A percentile compares a stretch with the other conserved stretches of the same genome.
Evolutionary conservation across 1,140 invertebrate genomes (phyloP).

Genomic region (Trichogramma pretiosum): DNA sequence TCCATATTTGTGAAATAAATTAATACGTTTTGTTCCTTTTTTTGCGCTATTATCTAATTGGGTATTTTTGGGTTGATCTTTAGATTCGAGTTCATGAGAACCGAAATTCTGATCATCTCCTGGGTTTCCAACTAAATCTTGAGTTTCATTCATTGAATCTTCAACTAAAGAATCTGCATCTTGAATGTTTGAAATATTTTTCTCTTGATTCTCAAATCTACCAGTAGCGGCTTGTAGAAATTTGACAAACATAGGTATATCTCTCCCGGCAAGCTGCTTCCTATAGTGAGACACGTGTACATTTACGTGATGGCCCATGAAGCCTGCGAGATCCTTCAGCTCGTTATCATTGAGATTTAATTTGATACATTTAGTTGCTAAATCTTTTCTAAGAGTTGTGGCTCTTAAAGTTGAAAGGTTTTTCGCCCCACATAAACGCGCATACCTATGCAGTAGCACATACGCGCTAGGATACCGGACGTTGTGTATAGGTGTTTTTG

Average conservation of each 20-base stretch:
- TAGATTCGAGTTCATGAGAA: no score
- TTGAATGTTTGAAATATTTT: no score
- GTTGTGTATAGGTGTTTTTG: neutral
- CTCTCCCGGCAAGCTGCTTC: conserved; percentile 1
- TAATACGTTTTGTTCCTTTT: no score
- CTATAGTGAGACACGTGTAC: conserved; percentile 12
- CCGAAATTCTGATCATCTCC: no score
- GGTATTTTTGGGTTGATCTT: no score
- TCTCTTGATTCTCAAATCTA: no score
- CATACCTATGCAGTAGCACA: conserved; percentile 4
- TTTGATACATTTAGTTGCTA: conserved; percentile 8
- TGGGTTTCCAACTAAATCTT: no score
- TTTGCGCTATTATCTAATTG: no score
- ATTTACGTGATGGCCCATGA: conserved; percentile 12
- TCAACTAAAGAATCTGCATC: no score
- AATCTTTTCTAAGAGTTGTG: conserved; percentile 11
- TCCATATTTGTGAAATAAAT: no score
- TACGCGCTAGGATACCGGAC: neutral
- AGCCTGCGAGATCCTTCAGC: neutral
- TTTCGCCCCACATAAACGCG: conserved; percentile 3
- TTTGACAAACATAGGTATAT: conserved; percentile 2
- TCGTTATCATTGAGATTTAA: conserved; percentile 5
- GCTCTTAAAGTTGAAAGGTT: conserved; percentile 1
- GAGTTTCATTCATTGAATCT: no score
- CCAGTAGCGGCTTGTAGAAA: no score